A percentile compares a stretch with the other conserved stretches of the same genome.
Evolutionary conservation across 2,888 invertebrate genomes (phyloP).

Genomic region (Temnothorax rugatulus): DNA sequence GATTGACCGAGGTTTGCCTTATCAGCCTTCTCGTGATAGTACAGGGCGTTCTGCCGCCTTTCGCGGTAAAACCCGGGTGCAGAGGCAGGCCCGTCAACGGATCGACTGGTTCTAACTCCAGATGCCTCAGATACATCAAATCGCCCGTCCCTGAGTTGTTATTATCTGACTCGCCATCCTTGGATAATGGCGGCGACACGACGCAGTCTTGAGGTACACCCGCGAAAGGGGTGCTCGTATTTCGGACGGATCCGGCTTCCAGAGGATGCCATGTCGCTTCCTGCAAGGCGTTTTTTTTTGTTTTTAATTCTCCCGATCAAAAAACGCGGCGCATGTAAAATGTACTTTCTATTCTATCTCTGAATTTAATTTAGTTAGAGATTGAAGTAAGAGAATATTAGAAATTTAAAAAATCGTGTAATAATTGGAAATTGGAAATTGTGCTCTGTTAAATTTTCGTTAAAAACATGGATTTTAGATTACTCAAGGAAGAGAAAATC

Average conservation of each 20-base stretch:
- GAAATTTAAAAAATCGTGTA: neutral
- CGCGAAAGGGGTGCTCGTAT: conserved; percentile 85
- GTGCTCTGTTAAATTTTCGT: neutral
- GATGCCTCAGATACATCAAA: conserved; percentile 88
- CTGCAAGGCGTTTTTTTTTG: conserved; percentile 69
- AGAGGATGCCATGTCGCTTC: conserved; percentile 86
- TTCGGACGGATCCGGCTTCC: conserved; percentile 84
- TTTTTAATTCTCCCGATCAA: neutral
- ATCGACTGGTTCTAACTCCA: conserved; percentile 93
- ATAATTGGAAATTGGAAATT: neutral
- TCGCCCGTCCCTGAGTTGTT: conserved; percentile 84
- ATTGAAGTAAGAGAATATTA: neutral
- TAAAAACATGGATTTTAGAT: neutral
- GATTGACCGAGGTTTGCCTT: conserved; percentile 81
- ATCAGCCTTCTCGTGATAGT: conserved; percentile 91
- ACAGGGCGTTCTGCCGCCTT: conserved; percentile 93
- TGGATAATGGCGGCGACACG: conserved; percentile 82
- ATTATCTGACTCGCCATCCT: conserved; percentile 84
- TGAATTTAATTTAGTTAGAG: neutral
- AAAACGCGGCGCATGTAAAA: neutral
- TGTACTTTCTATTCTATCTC: neutral
- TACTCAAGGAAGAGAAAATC: neutral
- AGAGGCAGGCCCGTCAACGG: conserved; percentile 87
- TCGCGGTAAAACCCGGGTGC: conserved; percentile 87
- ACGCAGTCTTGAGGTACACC: conserved; percentile 83